These are phyloP conservation scores for Hydrochoerus hydrochaeris DNA, from an alignment of 2,113 vertebrate genomes.

Conservation along the genomic window DNA sequence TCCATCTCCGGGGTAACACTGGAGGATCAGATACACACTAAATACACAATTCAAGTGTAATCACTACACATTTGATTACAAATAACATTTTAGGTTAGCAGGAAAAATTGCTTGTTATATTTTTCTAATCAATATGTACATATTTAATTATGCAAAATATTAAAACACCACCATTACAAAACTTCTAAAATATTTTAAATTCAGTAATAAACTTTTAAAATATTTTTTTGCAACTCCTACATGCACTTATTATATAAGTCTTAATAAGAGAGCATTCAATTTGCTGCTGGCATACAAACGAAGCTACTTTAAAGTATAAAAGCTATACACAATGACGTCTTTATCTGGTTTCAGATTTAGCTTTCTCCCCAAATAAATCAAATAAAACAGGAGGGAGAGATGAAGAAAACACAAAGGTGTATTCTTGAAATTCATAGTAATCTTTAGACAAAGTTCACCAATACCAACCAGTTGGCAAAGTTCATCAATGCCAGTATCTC, in stretches of 20 bases:
- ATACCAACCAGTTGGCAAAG: conserved; percentile 60
- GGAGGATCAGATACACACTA: conserved; percentile 90
- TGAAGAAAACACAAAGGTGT: conserved; percentile 77
- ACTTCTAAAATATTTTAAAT: conserved; percentile 93
- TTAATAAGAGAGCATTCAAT: conserved; percentile 89
- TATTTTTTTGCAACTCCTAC: conserved; percentile 87
- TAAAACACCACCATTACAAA: conserved; percentile 93
- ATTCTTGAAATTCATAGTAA: conserved; percentile 71
- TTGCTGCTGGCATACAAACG: conserved; percentile 88
- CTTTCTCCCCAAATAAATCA: conserved; percentile 84
- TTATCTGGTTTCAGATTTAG: conserved; percentile 82
- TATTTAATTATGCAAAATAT: conserved; percentile 91
- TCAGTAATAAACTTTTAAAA: conserved; percentile 92
- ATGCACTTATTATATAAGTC: conserved; percentile 89
- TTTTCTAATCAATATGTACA: conserved; percentile 92
- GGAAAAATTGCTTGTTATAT: conserved; percentile 89
- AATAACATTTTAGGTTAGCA: conserved; percentile 90
- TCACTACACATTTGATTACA: conserved; percentile 91
- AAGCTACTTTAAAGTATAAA: conserved; percentile 89
- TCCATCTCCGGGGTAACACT: conserved; percentile 88
- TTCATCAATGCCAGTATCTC: conserved; percentile 68
- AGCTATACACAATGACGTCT: conserved; percentile 86
- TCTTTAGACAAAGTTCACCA: conserved; percentile 68
- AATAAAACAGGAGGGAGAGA: conserved; percentile 78
- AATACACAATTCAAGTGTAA: conserved; percentile 93